phyloP scores from a whole-genome alignment of 2,888 invertebrate species.

The Platypus cylindrus region DNA sequence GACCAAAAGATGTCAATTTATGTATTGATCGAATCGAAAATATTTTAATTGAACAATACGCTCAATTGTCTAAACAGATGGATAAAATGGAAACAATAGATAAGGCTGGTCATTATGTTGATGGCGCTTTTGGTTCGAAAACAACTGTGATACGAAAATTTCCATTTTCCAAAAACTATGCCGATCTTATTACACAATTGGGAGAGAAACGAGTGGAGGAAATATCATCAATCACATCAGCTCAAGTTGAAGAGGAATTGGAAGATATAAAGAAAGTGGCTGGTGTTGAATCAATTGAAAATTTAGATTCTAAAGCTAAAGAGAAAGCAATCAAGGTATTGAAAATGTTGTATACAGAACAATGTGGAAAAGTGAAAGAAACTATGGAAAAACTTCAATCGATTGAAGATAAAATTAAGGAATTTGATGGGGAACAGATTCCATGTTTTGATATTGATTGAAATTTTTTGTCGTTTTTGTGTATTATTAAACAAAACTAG shows the following conservation, averaged over 20 bases:
- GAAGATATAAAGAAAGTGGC: slow-evolving; percentile 22
- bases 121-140: slow-evolving; percentile 17
- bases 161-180: slow-evolving; percentile 30
- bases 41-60: slow-evolving; percentile 31
- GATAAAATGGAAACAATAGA: slow-evolving; percentile 14
- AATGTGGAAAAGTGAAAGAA: slow-evolving; percentile 28
- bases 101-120: slow-evolving; percentile 17
- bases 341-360: slow-evolving; percentile 27
- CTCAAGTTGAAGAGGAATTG: slow-evolving; percentile 19
- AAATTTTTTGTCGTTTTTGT: too few species aligned
- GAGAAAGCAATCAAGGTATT: slow-evolving; percentile 26
- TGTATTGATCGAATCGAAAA: slow-evolving; percentile 33
- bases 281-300: slow-evolving; percentile 23
- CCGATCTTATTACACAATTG: slow-evolving; percentile 22
- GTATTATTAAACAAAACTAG: too few species aligned
- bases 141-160: slow-evolving; percentile 17
- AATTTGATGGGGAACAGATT: too few species aligned
- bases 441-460: too few species aligned
- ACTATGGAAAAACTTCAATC: slow-evolving; percentile 27
- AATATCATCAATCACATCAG: slow-evolving; percentile 18
- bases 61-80: slow-evolving; percentile 22
- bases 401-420: slow-evolving; percentile 29
- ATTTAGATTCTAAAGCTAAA: slow-evolving; percentile 21
- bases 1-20: slow-evolving; percentile 30
- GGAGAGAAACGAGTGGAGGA: slow-evolving; percentile 4